Percentiles rank a stretch among this genome's conserved stretches.
Conservation (phyloP, 2,888 invertebrate species). For the Dioctria linearis region DNA sequence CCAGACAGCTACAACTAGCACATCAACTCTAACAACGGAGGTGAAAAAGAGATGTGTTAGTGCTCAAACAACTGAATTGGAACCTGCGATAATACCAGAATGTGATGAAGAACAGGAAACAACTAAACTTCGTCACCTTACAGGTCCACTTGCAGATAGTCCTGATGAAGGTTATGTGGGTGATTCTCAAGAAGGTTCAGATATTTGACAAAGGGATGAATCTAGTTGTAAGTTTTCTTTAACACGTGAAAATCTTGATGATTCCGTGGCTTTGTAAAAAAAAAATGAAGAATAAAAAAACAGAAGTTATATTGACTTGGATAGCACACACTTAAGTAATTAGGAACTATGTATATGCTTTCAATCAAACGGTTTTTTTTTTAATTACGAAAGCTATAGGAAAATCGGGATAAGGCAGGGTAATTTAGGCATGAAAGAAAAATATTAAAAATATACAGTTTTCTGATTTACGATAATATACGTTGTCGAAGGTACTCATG, state of each 20-base stretch:
- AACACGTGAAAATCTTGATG: slow-evolving; percentile 62
- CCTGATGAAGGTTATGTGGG: slow-evolving; percentile 92
- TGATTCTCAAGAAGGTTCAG: slow-evolving; percentile 78
- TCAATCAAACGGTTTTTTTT: neutral
- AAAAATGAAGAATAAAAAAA: neutral
- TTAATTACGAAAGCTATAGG: neutral
- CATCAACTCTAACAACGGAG: slow-evolving; percentile 67
- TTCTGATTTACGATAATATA: neutral
- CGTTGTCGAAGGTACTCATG: no score
- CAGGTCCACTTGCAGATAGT: slow-evolving; percentile 79
- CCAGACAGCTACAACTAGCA: slow-evolving; percentile 57
- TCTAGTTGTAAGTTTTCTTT: slow-evolving; percentile 42
- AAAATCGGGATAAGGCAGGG: slow-evolving; percentile 36
- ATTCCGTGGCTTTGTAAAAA: slow-evolving; percentile 68
- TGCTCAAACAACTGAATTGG: slow-evolving; percentile 75
- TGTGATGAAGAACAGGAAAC: slow-evolving; percentile 71
- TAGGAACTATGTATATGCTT: neutral
- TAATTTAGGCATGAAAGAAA: slow-evolving; percentile 6
- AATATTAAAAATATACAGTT: slow-evolving; percentile 5
- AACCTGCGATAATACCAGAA: slow-evolving; percentile 71
- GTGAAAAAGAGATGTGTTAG: slow-evolving; percentile 74
- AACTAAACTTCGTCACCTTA: slow-evolving; percentile 72
- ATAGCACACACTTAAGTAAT: neutral
- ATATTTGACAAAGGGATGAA: slow-evolving; percentile 75
- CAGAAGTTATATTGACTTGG: neutral